A percentile compares a stretch with the other conserved stretches of the same genome.
These are phyloP conservation scores for Tychaedon coryphoeus DNA, from an alignment of 2,113 vertebrate genomes.

Conservation along the genomic window DNA sequence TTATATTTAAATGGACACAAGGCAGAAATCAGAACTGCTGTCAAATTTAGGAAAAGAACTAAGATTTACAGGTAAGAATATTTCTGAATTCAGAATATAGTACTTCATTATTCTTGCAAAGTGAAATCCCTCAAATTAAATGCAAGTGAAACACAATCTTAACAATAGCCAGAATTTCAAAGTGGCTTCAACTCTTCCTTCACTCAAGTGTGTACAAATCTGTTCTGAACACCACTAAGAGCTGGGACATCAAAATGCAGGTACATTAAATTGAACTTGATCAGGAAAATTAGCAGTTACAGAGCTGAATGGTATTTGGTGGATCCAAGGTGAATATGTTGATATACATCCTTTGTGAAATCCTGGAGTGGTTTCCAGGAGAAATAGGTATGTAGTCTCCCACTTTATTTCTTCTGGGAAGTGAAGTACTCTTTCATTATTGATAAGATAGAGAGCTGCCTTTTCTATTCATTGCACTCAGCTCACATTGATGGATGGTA, in stretches of 20 bases:
- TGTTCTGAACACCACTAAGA: not conserved
- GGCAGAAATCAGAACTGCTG: not conserved
- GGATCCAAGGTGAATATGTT: constrained; percentile 52
- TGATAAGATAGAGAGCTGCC: constrained; percentile 54
- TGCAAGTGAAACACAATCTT: not conserved
- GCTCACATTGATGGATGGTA: constrained; percentile 34
- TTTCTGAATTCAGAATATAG: not conserved
- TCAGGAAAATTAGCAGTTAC: constrained; percentile 42
- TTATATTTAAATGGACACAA: not conserved
- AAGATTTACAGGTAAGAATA: not conserved
- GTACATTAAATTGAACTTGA: constrained; percentile 1
- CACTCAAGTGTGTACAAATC: constrained; percentile 2
- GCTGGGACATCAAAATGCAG: not conserved
- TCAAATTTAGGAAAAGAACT: not conserved
- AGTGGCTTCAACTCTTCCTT: constrained; percentile 4
- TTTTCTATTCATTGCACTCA: constrained; percentile 49
- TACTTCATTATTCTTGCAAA: not conserved
- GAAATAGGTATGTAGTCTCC: not conserved
- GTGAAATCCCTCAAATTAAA: not conserved
- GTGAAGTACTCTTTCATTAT: constrained; percentile 55
- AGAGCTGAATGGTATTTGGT: constrained; percentile 10
- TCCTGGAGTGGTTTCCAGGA: constrained; percentile 50
- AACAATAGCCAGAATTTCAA: constrained; percentile 17
- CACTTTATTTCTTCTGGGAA: constrained; percentile 54
- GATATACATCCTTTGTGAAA: constrained; percentile 51